Evolutionary conservation across 1,140 invertebrate genomes (phyloP).

Genomic region (Drosophila elegans): DNA sequence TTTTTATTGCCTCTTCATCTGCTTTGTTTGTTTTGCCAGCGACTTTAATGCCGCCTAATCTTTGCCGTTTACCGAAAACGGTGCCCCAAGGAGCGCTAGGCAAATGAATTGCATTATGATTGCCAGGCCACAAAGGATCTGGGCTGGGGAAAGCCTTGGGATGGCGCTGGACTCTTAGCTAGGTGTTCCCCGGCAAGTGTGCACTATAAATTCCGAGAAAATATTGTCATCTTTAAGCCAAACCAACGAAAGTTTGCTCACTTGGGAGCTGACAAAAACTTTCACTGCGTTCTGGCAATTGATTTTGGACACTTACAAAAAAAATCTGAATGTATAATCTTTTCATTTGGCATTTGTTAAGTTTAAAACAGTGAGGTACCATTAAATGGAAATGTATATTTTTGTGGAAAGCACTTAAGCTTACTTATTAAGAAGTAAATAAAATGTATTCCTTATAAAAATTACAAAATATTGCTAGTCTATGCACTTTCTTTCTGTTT

Average conservation of each 20-base stretch:
- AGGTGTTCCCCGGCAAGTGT: conserved; percentile 33
- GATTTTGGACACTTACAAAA: background rate
- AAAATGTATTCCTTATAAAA: no score
- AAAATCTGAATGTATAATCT: background rate
- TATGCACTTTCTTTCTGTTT: no score
- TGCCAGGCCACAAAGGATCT: conserved; percentile 46
- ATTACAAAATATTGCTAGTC: no score
- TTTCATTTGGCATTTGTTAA: no score
- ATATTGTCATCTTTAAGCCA: conserved; percentile 36
- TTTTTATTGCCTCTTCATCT: conserved; percentile 68
- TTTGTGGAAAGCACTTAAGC: no score
- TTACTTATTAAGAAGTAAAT: no score
- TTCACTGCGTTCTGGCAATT: conserved; percentile 28
- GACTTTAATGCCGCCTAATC: conserved; percentile 78
- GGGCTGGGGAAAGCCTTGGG: background rate
- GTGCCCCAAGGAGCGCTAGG: conserved; percentile 69
- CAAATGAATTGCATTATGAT: conserved; percentile 82
- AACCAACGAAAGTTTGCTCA: conserved; percentile 36
- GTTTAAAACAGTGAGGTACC: no score
- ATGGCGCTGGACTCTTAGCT: background rate
- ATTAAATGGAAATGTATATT: no score
- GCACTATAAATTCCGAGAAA: conserved; percentile 44
- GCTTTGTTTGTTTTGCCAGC: conserved; percentile 59
- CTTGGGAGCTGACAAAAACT: conserved; percentile 6
- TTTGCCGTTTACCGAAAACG: conserved; percentile 79